Evolutionary conservation across 2,888 invertebrate genomes (phyloP), one percentile per base, ranked within the genome.

Genomic region (Diloba caeruleocephala): DNA sequence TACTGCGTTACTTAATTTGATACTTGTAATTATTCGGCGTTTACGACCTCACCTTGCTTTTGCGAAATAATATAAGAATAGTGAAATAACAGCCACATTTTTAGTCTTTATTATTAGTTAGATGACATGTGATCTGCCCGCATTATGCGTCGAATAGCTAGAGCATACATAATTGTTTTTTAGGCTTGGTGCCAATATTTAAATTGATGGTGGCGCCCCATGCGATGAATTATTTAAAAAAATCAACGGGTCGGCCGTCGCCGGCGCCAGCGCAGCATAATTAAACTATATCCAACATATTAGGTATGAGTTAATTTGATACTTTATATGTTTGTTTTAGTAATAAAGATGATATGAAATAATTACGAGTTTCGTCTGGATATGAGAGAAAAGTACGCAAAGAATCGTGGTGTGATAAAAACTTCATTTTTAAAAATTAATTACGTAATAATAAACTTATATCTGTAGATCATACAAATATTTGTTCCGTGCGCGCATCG

Each of bases 151-250:
- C 43, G 48, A 69, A 52, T 58, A 23, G n/a, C n/a, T n/a, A n/a
- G n/a, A n/a, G 50, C 36, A 31, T 28, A 43, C 53, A 32, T 58
- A 68, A 78, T 74, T 62, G 69, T 52, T 63, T 72, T 77, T 78
- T 74, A 72, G 76, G 76, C 77, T 23, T 17, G 4, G 8, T 73
- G 78, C 76, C 78, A 77, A 71, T 53, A 64, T 65, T 70, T 57
- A 67, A 34, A 56, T 59, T 52, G 61, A 44, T 21, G 14, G 56
- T 62, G 74, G 67, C 72, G 71, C 67, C 66, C 29, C 33, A 12
- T 43, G 8, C 42, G 45, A 58, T 64, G 69, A 58, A 67, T 63
- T 60, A 69, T 68, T 69, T 49, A 61, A 59, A 56, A 36, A 58
- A 55, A 53, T 56, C 56, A 44, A 51, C 55, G 53, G 44, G 6